Evolutionary conservation across 2,113 vertebrate genomes (phyloP).

Genomic region (Phylloscopus trochiloides): DNA sequence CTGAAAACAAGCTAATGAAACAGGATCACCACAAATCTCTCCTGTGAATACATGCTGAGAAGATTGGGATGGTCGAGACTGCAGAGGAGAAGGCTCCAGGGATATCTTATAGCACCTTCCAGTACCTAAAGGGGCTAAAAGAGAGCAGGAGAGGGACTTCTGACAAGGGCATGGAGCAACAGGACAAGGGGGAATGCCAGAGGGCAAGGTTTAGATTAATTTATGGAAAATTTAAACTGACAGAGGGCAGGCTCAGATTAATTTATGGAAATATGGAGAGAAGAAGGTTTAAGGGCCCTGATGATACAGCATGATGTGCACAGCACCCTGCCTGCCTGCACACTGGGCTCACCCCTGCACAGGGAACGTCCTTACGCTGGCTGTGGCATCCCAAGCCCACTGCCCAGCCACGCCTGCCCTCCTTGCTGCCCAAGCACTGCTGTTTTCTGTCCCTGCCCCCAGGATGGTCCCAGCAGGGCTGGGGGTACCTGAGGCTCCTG

Average conservation of each 20-base stretch:
- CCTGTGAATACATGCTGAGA: background rate
- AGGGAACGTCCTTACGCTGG: rapidly evolving
- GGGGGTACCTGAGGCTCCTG: slow-evolving; percentile 72
- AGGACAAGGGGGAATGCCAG: background rate
- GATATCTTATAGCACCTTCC: background rate
- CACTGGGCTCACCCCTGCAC: background rate
- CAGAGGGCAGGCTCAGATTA: background rate
- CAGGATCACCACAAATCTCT: background rate
- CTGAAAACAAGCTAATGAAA: background rate
- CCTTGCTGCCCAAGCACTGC: background rate
- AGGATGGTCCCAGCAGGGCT: background rate
- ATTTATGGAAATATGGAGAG: background rate
- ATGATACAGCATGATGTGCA: background rate
- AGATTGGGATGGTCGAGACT: background rate
- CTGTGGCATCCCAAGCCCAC: background rate
- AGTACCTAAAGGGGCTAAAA: background rate
- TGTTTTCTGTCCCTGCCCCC: background rate
- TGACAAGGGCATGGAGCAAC: rapidly evolving
- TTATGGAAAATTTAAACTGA: background rate
- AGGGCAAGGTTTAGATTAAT: background rate
- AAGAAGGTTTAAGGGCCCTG: background rate
- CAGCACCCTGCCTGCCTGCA: background rate
- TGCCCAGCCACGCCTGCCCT: background rate
- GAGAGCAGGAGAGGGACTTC: background rate
- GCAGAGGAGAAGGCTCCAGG: background rate